Evolutionary conservation across 2,113 vertebrate genomes (phyloP).

Genomic region (Gobius niger): DNA sequence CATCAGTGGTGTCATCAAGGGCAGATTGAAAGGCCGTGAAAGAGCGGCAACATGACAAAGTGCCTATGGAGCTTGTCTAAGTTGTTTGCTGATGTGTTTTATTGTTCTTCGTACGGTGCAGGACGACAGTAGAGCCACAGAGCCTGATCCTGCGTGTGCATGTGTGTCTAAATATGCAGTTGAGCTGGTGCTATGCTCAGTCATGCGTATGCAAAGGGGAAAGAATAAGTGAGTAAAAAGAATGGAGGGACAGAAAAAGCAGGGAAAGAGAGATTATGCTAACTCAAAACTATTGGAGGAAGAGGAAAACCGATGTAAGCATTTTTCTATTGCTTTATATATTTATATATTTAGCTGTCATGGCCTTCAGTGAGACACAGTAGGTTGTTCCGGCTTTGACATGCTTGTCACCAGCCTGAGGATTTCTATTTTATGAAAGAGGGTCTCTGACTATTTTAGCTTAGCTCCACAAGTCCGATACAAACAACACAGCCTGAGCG

Average conservation of each 20-base stretch:
- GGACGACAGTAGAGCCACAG: constrained; percentile 19
- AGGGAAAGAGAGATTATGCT: constrained; percentile 63
- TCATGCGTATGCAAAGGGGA: constrained; percentile 46
- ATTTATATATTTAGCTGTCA: constrained; percentile 72
- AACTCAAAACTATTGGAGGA: constrained; percentile 63
- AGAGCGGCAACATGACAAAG: constrained; percentile 47
- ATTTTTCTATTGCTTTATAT: constrained; percentile 62
- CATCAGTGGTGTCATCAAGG: constrained; percentile 58
- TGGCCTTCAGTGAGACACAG: constrained; percentile 45
- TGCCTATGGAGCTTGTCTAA: constrained; percentile 46
- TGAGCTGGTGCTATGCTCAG: constrained; percentile 39
- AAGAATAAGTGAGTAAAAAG: constrained; percentile 56
- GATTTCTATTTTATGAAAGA: constrained; percentile 40
- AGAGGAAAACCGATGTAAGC: constrained; percentile 68
- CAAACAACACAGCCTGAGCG: constrained; percentile 38
- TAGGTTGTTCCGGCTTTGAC: constrained; percentile 48
- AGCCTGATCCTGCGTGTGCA: constrained; percentile 21
- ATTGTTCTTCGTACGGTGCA: constrained; percentile 48
- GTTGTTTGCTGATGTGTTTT: constrained; percentile 58
- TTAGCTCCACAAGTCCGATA: constrained; percentile 18
- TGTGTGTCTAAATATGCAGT: constrained; percentile 19
- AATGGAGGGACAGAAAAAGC: constrained; percentile 35
- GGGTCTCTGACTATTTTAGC: constrained; percentile 50
- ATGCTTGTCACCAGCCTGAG: constrained; percentile 54
- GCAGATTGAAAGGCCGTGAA: constrained; percentile 57